Base-by-base conservation (phyloP, 1,140 invertebrate genomes). In the Meloidogyne floridensis region DNA sequence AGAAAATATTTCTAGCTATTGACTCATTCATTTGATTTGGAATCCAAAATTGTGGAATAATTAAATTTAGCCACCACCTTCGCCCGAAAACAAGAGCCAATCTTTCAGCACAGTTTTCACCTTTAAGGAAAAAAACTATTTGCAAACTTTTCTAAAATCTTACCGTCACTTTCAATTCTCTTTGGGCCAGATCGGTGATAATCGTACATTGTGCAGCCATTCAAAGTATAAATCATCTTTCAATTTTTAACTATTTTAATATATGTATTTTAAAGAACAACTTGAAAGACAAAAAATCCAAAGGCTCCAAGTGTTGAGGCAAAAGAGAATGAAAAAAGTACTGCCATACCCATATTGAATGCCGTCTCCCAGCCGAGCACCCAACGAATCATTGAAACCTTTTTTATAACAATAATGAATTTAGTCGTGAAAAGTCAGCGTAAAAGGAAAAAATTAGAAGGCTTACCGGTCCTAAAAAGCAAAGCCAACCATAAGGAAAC, bases 141-240 rank as follows among this genome's bases (percentile, higher is more conserved):
- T 56, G 9, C 3, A 76, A 51, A 32, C 2, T 70, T 56, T 15
- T 43, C 15, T 18, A 18, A 59, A 18, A 6, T 9, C 51, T 20
- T 43, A 47, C 81, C 85, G 53, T 86, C 85, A 72, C 82, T 80
- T 81, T 86, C 85, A n/a, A 84, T n/a, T 78, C 56, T 51, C 81
- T 80, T 77, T 32, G 69, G n/a, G 80, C 56, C 42, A 82, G 56
- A 9, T 76, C 70, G 43, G 75, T 86, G 85, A 65, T 87, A 86
- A 54, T 86, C 86, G 42, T 87, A 77, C 81, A 87, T 84, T 69
- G 86, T 86, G 54, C 84, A 87, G 20, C 86, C 86, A 13, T 85
- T 80, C 42, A 86, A 54, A 13, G 84, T 86, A 69, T 87, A 86
- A 76, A 86, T 81, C 56, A 86, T 86, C 86, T 86, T 59, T 81